Conservation (phyloP, 2,888 invertebrate genomes). For the Sarcophaga subvicina region DNA sequence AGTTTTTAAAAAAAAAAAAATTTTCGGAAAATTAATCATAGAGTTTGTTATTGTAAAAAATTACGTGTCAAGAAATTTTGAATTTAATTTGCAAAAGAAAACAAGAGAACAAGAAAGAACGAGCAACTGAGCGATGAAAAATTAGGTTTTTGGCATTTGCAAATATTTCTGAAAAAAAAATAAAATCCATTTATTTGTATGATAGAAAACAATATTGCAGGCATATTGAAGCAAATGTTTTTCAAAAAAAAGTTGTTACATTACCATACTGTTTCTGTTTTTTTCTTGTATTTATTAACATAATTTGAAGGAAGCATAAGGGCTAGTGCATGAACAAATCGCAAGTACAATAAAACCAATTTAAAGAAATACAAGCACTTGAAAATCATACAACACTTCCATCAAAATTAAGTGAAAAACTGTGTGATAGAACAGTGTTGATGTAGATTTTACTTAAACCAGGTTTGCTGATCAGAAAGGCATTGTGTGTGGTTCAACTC, state of each 20-base stretch:
- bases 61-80: not conserved
- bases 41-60: not conserved
- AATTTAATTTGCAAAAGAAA: not conserved
- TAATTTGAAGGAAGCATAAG: too few relatives aligned
- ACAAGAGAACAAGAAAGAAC: not conserved
- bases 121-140: not conserved
- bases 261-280: too few relatives aligned
- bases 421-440: too few relatives aligned
- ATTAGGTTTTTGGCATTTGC: not conserved
- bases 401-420: too few relatives aligned
- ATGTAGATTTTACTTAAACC: too few relatives aligned
- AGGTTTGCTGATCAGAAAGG: too few relatives aligned
- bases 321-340: too few relatives aligned
- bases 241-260: not conserved
- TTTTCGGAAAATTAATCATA: not conserved
- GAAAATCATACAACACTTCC: too few relatives aligned
- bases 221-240: not conserved
- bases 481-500: too few relatives aligned
- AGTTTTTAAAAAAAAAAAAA: not conserved
- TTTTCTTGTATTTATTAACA: too few relatives aligned
- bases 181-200: not conserved
- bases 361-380: too few relatives aligned
- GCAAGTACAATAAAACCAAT: too few relatives aligned
- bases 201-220: not conserved
- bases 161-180: not conserved